Percentiles rank a stretch among this genome's conserved stretches.
phyloP scores from a whole-genome alignment of 1,140 invertebrate genomes.

The Eumeta japonica region DNA sequence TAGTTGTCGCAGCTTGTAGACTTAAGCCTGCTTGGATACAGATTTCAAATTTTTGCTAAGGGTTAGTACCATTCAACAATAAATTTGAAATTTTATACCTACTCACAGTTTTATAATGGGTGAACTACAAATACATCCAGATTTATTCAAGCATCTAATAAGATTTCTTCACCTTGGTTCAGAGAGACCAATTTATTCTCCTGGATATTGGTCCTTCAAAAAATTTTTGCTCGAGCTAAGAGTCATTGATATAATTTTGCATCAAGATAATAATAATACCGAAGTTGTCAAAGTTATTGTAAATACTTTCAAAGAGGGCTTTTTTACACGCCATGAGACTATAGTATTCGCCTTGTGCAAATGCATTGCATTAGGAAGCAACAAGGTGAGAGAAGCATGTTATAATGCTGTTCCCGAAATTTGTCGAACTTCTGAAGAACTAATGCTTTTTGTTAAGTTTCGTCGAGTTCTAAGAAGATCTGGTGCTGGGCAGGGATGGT shows the following conservation, averaged over 20 bases:
- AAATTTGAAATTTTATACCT: too few species aligned
- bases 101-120: too few species aligned
- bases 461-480: conserved; percentile 41
- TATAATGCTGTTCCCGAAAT: conserved; percentile 57
- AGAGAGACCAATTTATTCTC: conserved; percentile 58
- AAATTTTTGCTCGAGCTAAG: conserved; percentile 53
- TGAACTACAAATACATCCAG: too few species aligned
- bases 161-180: conserved; percentile 59
- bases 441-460: conserved; percentile 64
- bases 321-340: conserved; percentile 56
- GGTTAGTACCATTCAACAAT: too few species aligned
- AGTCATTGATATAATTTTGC: conserved; percentile 46
- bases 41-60: too few species aligned
- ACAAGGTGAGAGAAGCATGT: conserved; percentile 45
- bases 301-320: conserved; percentile 51
- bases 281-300: conserved; percentile 50
- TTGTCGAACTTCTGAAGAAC: conserved; percentile 57
- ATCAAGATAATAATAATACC: conserved; percentile 29
- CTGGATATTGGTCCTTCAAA: conserved; percentile 58
- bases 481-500: conserved; percentile 66
- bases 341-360: conserved; percentile 62
- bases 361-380: conserved; percentile 48
- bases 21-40: too few species aligned
- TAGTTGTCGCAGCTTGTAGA: too few species aligned
- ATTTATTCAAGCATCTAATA: conserved; percentile 35